Percentiles rank a stretch among this genome's conserved stretches.
phyloP scores from a whole-genome alignment of 2,113 vertebrate genomes.

The Caloenas nicobarica region DNA sequence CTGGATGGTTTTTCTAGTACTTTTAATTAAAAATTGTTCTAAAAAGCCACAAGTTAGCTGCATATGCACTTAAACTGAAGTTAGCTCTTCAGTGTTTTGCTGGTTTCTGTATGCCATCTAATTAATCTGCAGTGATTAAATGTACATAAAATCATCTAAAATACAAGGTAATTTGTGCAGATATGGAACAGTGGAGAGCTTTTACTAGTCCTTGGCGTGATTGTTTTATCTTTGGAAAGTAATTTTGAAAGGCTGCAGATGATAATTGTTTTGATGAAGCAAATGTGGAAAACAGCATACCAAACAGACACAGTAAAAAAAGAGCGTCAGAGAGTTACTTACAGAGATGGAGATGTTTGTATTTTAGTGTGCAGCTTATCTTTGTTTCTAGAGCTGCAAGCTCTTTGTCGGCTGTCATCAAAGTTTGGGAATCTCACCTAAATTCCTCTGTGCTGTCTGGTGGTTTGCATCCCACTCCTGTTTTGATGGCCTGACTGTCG shows the following conservation, averaged over 20 bases:
- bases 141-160: slow-evolving; percentile 75
- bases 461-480: neutral
- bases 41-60: slow-evolving; percentile 77
- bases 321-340: neutral
- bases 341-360: neutral
- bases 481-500: neutral
- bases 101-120: slow-evolving; percentile 72
- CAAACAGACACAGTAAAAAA: neutral
- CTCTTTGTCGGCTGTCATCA: neutral
- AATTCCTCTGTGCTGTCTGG: neutral
- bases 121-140: slow-evolving; percentile 83
- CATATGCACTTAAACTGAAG: slow-evolving; percentile 75
- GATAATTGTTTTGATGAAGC: slow-evolving; percentile 70
- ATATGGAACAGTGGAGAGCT: slow-evolving; percentile 69
- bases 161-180: slow-evolving; percentile 74
- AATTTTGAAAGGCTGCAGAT: slow-evolving; percentile 63
- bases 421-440: neutral
- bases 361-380: neutral
- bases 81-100: slow-evolving; percentile 74
- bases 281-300: slow-evolving; percentile 30
- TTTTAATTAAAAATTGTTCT: slow-evolving; percentile 83
- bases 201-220: slow-evolving; percentile 56
- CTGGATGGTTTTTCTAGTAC: slow-evolving; percentile 76
- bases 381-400: neutral
- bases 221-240: slow-evolving; percentile 69